Evolutionary conservation across 2,888 invertebrate genomes (phyloP), one percentile per base, ranked within the genome.

Genomic region (Adelphocoris suturalis): DNA sequence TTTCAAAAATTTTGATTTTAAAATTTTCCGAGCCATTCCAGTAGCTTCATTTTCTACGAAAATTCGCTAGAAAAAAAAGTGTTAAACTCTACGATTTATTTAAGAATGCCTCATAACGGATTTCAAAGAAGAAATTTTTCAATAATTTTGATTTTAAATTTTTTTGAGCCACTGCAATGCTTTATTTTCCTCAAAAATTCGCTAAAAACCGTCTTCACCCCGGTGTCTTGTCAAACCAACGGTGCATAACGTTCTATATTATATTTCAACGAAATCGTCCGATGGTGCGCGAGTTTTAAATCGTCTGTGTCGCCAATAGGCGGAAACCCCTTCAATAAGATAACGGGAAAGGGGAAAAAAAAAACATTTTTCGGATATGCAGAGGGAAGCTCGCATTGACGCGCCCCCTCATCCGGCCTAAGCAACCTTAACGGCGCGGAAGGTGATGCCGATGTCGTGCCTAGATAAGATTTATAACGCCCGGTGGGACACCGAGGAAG

Each of bases 401-500:
- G 78, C 78, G 75, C 75, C 75, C 75, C 23, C 28, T 75, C 75
- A 75, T 28, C 75, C 75, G 78, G 78, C 37, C 11, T 14, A 78
- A 68, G 68, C 68, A 68, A 23, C 47, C 78, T 78, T 46, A 78
- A 78, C 78, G 78, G 78, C 78, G 78, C 78, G 78, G 78, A 78
- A 78, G 78, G 46, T 47, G 78, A 78, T 78, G 28, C 46, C 47
- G n/a, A 46, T 47, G 46, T 46, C 75, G 52, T 52, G 14, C 52
- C 52, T 23, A 68, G 78, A 78, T 78, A 78, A 78, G 78, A 78
- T 78, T 78, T 78, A 78, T 78, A 78, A 78, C 78, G 19, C 46
- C 46, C 46, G 78, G n/a, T 47, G 47, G 78, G 78, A 28, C 13
- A 13, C 37, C 46, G 46, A 78, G 78, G 47, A 78, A 47, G 78